Evolutionary conservation across 2,888 invertebrate species (phyloP).

Genomic region (Ditula angustiorana): DNA sequence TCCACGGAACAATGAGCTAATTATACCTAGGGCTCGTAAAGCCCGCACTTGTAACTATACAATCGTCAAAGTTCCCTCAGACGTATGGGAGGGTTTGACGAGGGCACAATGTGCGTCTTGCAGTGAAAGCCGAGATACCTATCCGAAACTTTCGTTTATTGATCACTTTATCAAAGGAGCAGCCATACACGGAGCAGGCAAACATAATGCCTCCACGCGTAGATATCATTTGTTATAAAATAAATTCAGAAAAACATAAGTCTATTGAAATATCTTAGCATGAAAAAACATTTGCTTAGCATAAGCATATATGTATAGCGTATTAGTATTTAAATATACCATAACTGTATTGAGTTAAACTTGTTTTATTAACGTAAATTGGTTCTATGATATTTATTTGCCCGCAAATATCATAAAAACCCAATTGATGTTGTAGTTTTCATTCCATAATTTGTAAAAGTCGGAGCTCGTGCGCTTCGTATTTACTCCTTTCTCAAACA

Average conservation of each 20-base stretch:
- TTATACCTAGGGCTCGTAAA: constrained; percentile 74
- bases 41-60: constrained; percentile 61
- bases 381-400: no score
- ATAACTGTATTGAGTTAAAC: no score
- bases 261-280: no score
- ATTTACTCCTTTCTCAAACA: neutral
- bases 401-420: no score
- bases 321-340: no score
- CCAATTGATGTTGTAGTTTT: no score
- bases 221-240: neutral
- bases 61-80: constrained; percentile 67
- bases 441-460: no score
- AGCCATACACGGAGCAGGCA: neutral
- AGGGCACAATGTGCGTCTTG: constrained; percentile 52
- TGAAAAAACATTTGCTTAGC: no score
- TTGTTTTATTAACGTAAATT: no score
- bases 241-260: neutral
- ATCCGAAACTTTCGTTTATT: constrained; percentile 33
- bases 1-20: constrained; percentile 75
- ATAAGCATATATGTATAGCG: no score
- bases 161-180: constrained; percentile 26
- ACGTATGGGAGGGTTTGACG: constrained; percentile 60
- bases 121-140: constrained; percentile 34
- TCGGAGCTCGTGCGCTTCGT: no score
- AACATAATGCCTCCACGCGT: neutral